A percentile compares a stretch with the other conserved stretches of the same genome.
Evolutionary conservation across 1,140 invertebrate species (phyloP).

Genomic region (Megalopta genalis): DNA sequence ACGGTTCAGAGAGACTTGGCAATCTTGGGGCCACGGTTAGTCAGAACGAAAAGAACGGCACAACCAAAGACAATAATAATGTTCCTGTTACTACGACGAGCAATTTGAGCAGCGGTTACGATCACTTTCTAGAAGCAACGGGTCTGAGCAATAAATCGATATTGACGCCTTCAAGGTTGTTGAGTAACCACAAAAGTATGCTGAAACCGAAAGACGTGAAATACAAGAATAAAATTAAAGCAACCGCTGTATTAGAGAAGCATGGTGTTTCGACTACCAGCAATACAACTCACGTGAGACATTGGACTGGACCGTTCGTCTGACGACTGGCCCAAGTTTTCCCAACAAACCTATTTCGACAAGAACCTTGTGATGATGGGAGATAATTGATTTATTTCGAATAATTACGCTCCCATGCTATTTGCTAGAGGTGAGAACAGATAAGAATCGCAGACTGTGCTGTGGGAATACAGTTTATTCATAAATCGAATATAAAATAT

Average conservation of each 20-base stretch:
- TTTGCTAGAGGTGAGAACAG: neutral
- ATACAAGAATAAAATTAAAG: conserved; percentile 79
- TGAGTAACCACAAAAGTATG: conserved; percentile 88
- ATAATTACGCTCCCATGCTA: neutral
- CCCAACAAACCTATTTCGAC: conserved; percentile 32
- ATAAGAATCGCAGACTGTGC: neutral
- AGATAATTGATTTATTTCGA: neutral
- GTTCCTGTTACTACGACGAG: conserved; percentile 27
- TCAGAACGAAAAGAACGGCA: conserved; percentile 58
- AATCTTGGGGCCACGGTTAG: conserved; percentile 56
- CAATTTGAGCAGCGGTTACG: conserved; percentile 75
- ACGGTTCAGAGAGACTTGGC: conserved; percentile 82
- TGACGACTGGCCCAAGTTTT: conserved; percentile 69
- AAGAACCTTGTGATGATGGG: neutral
- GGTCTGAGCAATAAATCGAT: conserved; percentile 91
- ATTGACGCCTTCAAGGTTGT: conserved; percentile 85
- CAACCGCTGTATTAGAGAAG: conserved; percentile 75
- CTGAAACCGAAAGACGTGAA: conserved; percentile 90
- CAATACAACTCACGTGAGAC: conserved; percentile 68
- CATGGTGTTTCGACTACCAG: conserved; percentile 65
- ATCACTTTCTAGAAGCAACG: conserved; percentile 89
- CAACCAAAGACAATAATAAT: conserved; percentile 68
- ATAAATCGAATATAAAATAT: conserved; percentile 1
- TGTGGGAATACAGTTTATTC: neutral
- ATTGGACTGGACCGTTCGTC: conserved; percentile 81